Percentiles rank a stretch among this genome's conserved stretches.
phyloP scores from a whole-genome alignment of 1,140 invertebrate species.

The Agrypnia vestita region DNA sequence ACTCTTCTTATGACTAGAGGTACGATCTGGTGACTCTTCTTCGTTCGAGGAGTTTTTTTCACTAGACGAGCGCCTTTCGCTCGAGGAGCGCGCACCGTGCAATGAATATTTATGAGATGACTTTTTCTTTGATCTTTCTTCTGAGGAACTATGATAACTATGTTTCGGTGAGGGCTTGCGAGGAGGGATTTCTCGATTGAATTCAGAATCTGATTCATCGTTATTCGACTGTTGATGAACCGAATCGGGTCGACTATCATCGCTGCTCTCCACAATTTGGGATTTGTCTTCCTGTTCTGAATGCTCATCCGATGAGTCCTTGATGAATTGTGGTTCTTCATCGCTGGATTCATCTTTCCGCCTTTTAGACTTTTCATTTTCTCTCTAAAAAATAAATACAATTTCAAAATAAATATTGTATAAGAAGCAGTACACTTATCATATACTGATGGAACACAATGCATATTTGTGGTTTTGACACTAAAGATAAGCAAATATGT shows the following conservation, averaged over 20 bases:
- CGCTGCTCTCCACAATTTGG: not conserved
- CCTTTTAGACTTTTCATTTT: constrained; percentile 39
- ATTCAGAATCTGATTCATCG: not conserved
- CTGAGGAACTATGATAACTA: constrained; percentile 28
- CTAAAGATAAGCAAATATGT: no score
- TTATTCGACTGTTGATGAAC: not conserved
- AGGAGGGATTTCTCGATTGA: not conserved
- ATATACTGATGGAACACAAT: no score
- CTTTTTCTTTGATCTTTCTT: constrained; percentile 25
- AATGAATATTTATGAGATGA: no score
- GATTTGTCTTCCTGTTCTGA: not conserved
- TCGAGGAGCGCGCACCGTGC: not conserved
- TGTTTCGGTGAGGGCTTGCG: not conserved
- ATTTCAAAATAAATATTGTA: no score
- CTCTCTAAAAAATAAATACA: not conserved
- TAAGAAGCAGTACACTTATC: no score
- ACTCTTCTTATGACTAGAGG: constrained; percentile 12
- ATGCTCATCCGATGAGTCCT: constrained; percentile 2
- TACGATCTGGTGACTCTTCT: constrained; percentile 4
- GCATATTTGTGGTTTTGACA: no score
- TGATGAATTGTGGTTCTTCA: not conserved
- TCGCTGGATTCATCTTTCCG: constrained; percentile 16
- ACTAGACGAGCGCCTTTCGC: constrained; percentile 15
- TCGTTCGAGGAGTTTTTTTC: constrained; percentile 33
- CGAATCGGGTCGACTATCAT: not conserved